Evolutionary conservation across 2,113 vertebrate genomes (phyloP).

Genomic region (Eulacestoma nigropectus): DNA sequence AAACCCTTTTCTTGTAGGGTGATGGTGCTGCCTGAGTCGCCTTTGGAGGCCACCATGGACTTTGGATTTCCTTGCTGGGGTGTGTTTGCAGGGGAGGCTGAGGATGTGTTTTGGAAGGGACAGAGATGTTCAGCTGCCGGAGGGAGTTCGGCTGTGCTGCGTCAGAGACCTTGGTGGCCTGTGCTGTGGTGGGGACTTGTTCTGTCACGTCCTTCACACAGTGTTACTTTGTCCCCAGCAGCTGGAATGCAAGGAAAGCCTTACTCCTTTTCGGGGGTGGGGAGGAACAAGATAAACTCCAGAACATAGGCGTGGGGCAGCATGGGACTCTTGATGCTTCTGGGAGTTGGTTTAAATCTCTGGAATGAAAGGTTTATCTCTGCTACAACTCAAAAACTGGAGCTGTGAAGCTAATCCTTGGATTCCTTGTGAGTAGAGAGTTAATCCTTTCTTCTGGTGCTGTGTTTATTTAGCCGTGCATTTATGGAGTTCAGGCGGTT

Average conservation of each 20-base stretch:
- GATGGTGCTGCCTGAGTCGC: background rate
- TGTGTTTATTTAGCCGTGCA: background rate
- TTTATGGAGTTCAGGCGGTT: background rate
- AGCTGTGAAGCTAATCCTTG: background rate
- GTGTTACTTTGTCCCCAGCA: background rate
- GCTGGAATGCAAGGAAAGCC: background rate
- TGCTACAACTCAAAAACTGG: background rate
- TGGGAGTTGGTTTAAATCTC: background rate
- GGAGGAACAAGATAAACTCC: background rate
- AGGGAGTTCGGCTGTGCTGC: background rate
- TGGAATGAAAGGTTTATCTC: background rate
- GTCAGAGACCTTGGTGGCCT: background rate
- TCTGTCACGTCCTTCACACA: rapidly evolving
- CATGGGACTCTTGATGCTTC: rapidly evolving
- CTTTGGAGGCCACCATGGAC: background rate
- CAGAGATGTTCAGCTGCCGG: background rate
- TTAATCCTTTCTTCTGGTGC: background rate
- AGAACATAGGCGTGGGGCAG: background rate
- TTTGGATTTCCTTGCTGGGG: background rate
- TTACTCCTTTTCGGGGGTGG: rapidly evolving
- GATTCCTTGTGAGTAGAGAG: background rate
- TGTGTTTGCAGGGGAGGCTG: background rate
- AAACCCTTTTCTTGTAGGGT: background rate
- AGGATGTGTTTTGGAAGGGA: background rate
- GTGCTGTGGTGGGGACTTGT: no score